Base-by-base conservation (phyloP, 1,140 invertebrate genomes). In the Ditylenchus dipsaci region DNA sequence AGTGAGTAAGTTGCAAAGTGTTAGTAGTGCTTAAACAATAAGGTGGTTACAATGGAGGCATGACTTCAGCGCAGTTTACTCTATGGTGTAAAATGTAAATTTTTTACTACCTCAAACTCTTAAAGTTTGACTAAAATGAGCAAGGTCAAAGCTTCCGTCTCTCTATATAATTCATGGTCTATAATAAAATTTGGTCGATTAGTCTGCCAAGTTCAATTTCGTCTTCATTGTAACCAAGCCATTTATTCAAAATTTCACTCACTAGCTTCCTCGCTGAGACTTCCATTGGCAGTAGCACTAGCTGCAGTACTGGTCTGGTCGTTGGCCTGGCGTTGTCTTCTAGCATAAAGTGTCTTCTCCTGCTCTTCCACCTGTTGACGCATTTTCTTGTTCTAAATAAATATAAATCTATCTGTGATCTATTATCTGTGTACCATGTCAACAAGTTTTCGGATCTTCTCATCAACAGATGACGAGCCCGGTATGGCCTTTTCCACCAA, bases 311-410 rank as follows among this genome's bases (percentile, higher is more conserved):
- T 17, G 15, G n/a, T 53, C 15, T 81, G 76, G 23, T 78, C 75
- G 57, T 63, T 75, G 15, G 33, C 33, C 23, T 53, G 49, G 49
- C 71, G 62, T 15, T 57, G 65, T 63, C 76, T 43, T 23, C 78
- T 68, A 1, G 73, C 70, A 29, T 82, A 76, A 13, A 83, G 49
- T 0, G 76, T 61, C 62, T 82, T 79, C 47, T 83, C 80, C 11
- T 78, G 47, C 49, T 82, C 80, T 45, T 83, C 80, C 17, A 81
- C 67, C 56, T 82, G 81, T 61, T 83, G 77, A 0, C 77, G 80
- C 65, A 82, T 63, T 60, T 82, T 81, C 63, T 75, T 73, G 63
- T 82, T 82, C 78, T 80, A 62, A 13, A 80, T 7, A 53, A 53
- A 26, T 53, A 15, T 21, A 42, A 29, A n/a, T 17, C 58, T 19